Base-by-base conservation (phyloP, 2,888 invertebrate genomes). In the Pediacus dermestoides region DNA sequence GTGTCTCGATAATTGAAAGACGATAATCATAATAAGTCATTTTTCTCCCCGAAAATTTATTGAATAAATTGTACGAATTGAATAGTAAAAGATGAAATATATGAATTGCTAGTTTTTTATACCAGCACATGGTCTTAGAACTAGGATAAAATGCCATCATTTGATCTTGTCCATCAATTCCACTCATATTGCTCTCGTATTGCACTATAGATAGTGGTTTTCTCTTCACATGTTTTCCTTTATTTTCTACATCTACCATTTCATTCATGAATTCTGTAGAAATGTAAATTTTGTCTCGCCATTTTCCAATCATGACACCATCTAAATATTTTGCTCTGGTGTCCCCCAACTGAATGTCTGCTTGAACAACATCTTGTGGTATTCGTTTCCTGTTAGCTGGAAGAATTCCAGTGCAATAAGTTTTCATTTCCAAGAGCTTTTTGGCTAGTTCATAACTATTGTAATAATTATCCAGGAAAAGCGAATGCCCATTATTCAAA, bases 391-490 rank as follows among this genome's bases (percentile, higher is more conserved):
- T n/a, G n/a, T n/a, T n/a, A n/a, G n/a, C n/a, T n/a, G n/a, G n/a
- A n/a, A n/a, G 26, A 4, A 51, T 54, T 9, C 54, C 54, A 1
- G 48, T 49, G 13, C 31, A 44, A 31, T 50, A 46, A 1, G 47
- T 55, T 37, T 49, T 38, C 11, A 38, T 42, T 21, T 44, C 35
- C 18, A 42, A 23, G 12, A 56, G 37, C n/a, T n/a, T n/a, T n/a
- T n/a, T n/a, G n/a, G n/a, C n/a, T n/a, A n/a, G n/a, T n/a, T n/a
- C n/a, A n/a, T n/a, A n/a, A n/a, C n/a, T n/a, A n/a, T n/a, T n/a
- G n/a, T n/a, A n/a, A n/a, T n/a, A n/a, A n/a, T n/a, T n/a, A n/a
- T n/a, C n/a, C n/a, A n/a, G n/a, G n/a, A n/a, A n/a, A n/a, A n/a
- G n/a, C n/a, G n/a, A n/a, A n/a, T n/a, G n/a, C n/a, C n/a, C n/a